Evolutionary conservation across 92 coral and sea anemone species (phyloP).

Genomic region (Epizoanthus scotinus): DNA sequence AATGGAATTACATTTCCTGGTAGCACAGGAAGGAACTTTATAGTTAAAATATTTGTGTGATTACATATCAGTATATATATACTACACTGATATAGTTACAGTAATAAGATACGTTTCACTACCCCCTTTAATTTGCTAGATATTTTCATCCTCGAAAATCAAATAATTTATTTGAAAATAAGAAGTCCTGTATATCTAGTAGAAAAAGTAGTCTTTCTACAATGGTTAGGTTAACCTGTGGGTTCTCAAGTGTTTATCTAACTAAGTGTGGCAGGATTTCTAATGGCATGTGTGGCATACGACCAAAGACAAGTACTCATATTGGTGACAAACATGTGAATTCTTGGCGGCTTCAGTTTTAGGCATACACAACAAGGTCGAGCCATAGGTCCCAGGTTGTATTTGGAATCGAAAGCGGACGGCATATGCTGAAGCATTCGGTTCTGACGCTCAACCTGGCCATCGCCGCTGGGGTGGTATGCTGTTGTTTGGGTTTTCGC

Average conservation of each 20-base stretch:
- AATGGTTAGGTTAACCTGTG: neutral
- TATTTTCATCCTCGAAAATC: neutral
- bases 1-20: no score
- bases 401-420: conserved; percentile 43
- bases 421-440: conserved; percentile 30
- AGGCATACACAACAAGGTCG: conserved; percentile 42
- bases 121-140: neutral
- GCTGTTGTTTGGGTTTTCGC: conserved; percentile 33
- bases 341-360: conserved; percentile 50
- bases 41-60: no score
- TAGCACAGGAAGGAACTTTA: no score
- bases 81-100: neutral
- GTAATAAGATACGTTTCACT: conserved; percentile 3
- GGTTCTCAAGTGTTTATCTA: conserved; percentile 5
- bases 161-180: no score
- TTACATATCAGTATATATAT: no score
- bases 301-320: conserved; percentile 49
- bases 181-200: no score
- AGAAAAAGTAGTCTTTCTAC: conserved; percentile 1
- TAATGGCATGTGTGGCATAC: conserved; percentile 39
- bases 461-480: conserved; percentile 44
- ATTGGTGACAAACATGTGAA: conserved; percentile 45
- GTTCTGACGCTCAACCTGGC: no score
- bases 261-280: conserved; percentile 45
- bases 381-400: conserved; percentile 45